These are phyloP conservation scores for Dynastes tityus DNA, from an alignment of 2,888 invertebrate genomes.

Conservation along the genomic window DNA sequence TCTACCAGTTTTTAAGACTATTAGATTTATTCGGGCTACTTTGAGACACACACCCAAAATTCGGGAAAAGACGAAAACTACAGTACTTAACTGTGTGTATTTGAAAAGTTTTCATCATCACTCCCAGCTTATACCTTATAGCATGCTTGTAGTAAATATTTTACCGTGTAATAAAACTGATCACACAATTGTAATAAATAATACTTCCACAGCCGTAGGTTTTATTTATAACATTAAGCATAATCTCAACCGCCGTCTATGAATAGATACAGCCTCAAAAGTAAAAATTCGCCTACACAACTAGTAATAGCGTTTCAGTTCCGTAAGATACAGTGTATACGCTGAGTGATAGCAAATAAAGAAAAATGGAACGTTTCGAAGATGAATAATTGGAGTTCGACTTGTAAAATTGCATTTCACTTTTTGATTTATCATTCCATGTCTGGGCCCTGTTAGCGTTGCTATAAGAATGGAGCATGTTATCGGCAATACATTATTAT, in stretches of 20 bases:
- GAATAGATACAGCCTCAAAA: not conserved
- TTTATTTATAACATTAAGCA: not conserved
- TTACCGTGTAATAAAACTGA: too few species aligned
- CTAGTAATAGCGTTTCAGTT: not conserved
- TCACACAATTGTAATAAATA: too few species aligned
- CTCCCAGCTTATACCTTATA: too few species aligned
- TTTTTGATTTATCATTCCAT: constrained; percentile 38
- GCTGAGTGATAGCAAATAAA: constrained; percentile 3
- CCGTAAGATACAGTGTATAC: too few species aligned
- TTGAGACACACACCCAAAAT: too few species aligned
- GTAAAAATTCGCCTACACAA: constrained; percentile 6
- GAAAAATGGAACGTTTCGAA: constrained; percentile 30
- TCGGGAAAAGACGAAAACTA: too few species aligned
- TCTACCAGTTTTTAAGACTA: too few species aligned
- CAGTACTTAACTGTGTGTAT: too few species aligned
- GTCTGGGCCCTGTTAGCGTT: constrained; percentile 32
- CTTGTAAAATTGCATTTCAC: constrained; percentile 42
- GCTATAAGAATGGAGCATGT: constrained; percentile 10
- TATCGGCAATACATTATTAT: not conserved
- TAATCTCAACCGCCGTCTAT: not conserved
- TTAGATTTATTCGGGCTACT: too few species aligned
- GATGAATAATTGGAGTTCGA: constrained; percentile 32
- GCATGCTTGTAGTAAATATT: too few species aligned
- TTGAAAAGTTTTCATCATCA: too few species aligned
- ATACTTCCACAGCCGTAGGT: too few species aligned